Base-by-base conservation (phyloP, 2,888 invertebrate species). In the Melangyna quadrimaculata region DNA sequence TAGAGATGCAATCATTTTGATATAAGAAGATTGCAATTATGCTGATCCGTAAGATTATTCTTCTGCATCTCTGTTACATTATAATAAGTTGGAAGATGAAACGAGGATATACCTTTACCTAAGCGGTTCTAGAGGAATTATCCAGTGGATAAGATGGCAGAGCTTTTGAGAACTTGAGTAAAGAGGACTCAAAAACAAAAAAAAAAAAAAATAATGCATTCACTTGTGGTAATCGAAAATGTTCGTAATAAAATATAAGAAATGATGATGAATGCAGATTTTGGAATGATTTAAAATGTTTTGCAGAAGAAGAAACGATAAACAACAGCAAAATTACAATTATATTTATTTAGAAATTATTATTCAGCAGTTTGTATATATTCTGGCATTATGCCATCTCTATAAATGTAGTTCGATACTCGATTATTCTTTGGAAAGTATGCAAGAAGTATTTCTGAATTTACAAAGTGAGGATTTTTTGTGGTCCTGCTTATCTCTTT, bases 11-110 rank as follows among this genome's bases (percentile, higher is more conserved):
- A 51, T 80, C 72, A 86, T 86, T 86, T 73, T 40, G 27, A 17
- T 59, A 51, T 57, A 81, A 81, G 81, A 59, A 63, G 86, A 78
- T 81, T 81, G 81, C 77, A 86, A 81, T 86, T 81, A 81, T 73
- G 86, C 69, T 86, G 81, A 86, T 86, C 81, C 77, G 17, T 65
- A 45, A 8, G 22, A 73, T 77, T 84, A 43, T 67, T 72, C 53
- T 67, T 67, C 22, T 55, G 71, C 71, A 71, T 75, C 29, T 22
- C 40, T 22, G 57, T 78, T 63, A 61, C 63, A 59, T 57, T 43
- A 71, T 65, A 82, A 83, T 65, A 75, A 40, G 53, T 22, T 51
- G 48, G 32, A 67, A 65, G 51, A 55, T 32, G 37, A 53, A 67
- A 43, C 59, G 17, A 65, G 37, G 43, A 32, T 37, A 19, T 3